Conservation (phyloP, 2,113 vertebrate genomes). For the Chaetodon trifascialis region DNA sequence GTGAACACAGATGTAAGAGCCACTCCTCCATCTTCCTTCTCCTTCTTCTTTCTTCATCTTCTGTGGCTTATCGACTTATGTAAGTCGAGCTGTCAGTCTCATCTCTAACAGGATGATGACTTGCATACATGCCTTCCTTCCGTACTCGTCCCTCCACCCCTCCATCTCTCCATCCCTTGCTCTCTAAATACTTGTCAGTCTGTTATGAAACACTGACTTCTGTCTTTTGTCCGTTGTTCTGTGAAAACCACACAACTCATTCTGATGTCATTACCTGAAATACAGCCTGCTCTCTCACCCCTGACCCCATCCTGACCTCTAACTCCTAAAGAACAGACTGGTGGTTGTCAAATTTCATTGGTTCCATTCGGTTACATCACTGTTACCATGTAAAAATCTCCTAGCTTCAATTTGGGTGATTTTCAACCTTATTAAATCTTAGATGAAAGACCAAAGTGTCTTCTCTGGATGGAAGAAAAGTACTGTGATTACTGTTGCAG, state of each 20-base stretch:
- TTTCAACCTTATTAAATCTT: not conserved
- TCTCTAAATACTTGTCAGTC: slow-evolving; percentile 73
- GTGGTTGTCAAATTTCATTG: not conserved
- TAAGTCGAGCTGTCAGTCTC: slow-evolving; percentile 54
- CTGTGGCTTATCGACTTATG: slow-evolving; percentile 40
- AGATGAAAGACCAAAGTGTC: not conserved
- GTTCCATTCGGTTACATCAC: not conserved
- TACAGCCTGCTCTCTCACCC: slow-evolving; percentile 6
- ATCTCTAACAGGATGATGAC: slow-evolving; percentile 67
- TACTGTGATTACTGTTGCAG: not conserved
- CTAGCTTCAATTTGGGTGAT: not conserved
- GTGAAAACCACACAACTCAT: slow-evolving; percentile 11
- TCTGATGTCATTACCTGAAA: slow-evolving; percentile 36
- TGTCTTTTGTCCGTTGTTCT: slow-evolving; percentile 42
- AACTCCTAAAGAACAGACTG: not conserved
- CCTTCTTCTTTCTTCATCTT: slow-evolving; percentile 33
- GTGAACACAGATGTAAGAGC: slow-evolving; percentile 25
- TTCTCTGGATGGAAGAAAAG: not conserved
- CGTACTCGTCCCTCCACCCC: not conserved
- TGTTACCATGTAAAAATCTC: not conserved
- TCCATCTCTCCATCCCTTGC: slow-evolving; percentile 33
- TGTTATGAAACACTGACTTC: slow-evolving; percentile 63
- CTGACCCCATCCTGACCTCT: not conserved
- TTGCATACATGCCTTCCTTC: slow-evolving; percentile 60
- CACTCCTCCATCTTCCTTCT: not conserved